Evolutionary conservation across 2,113 vertebrate genomes (phyloP).

Genomic region (Oncorhynchus nerka): DNA sequence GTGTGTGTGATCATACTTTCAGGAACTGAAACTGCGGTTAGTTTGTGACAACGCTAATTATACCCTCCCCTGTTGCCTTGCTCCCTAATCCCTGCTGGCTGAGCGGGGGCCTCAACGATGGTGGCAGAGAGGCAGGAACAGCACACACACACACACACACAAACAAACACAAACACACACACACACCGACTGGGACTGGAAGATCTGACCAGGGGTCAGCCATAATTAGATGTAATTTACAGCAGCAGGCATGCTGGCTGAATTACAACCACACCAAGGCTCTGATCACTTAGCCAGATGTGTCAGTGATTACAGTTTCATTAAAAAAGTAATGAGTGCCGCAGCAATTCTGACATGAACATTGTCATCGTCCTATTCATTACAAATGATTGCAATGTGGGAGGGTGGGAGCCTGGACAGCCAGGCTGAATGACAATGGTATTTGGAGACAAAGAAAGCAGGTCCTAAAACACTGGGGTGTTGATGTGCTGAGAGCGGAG

Average conservation of each 20-base stretch:
- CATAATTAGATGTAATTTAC: slow-evolving; percentile 50
- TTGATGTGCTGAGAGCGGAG: slow-evolving; percentile 30
- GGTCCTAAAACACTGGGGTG: slow-evolving; percentile 13
- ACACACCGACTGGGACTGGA: neutral
- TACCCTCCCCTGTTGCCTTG: slow-evolving; percentile 17
- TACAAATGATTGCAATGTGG: slow-evolving; percentile 41
- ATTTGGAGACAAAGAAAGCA: slow-evolving; percentile 3
- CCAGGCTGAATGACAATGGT: slow-evolving; percentile 25
- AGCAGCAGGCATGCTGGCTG: slow-evolving; percentile 8
- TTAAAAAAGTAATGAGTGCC: slow-evolving; percentile 52
- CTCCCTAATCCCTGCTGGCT: slow-evolving; percentile 6
- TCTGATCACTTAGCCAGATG: slow-evolving; percentile 15
- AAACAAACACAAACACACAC: neutral
- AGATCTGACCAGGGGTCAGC: slow-evolving; percentile 18
- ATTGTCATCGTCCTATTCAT: slow-evolving; percentile 19
- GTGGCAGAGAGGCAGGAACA: neutral
- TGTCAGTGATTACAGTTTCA: slow-evolving; percentile 50
- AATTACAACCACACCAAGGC: slow-evolving; percentile 10
- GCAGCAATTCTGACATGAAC: slow-evolving; percentile 35
- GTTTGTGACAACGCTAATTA: neutral
- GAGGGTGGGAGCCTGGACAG: neutral
- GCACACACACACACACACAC: neutral
- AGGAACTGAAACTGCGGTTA: slow-evolving; percentile 23
- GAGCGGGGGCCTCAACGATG: neutral
- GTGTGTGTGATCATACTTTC: neutral